Evolutionary conservation across 2,888 invertebrate genomes (phyloP), one percentile per base, ranked within the genome.

Genomic region (Spisula subtruncata): DNA sequence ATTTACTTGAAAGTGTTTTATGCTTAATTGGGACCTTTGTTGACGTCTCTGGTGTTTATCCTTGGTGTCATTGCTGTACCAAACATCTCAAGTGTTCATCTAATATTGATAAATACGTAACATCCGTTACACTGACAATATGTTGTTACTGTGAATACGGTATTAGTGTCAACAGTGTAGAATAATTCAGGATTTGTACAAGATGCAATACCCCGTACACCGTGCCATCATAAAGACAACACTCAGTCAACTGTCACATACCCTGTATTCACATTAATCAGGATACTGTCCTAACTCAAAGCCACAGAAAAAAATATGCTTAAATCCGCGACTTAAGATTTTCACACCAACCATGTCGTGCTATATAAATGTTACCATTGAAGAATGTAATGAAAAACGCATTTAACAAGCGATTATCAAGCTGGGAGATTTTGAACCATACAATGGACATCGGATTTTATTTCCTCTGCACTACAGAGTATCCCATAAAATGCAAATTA

Each of bases 401-500:
- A 85, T 85, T 85, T 85, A 85, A 85, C 85, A 85, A 85, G 80
- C 20, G 56, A 56, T 85, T 56, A 80, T n/a, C 79, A n/a, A 35
- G 32, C 29, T 75, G 75, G 18, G 75, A 32, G 75, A 35, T 35
- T 75, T 75, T 75, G 32, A 35, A 25, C 35, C 32, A 32, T 25
- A 75, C 75, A 75, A 75, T 35, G 75, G 35, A 75, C 32, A 75
- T 18, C 29, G 35, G 35, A 75, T 75, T 66, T 66, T 75, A 75
- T 75, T 75, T 32, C 16, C 29, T 16, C 32, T 75, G 14, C 35
- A 35, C 32, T 75, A 75, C 29, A 29, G 54, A 56, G 32, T 32
- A 54, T 85, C 85, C 51, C 85, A 85, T 85, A 84, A 79, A 88
- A 88, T 84, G 88, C 88, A 88, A 88, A 88, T 88, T 48, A 41